These are phyloP conservation scores for Bambusicola thoracicus DNA, from an alignment of 2,113 vertebrate species.

Conservation along the genomic window DNA sequence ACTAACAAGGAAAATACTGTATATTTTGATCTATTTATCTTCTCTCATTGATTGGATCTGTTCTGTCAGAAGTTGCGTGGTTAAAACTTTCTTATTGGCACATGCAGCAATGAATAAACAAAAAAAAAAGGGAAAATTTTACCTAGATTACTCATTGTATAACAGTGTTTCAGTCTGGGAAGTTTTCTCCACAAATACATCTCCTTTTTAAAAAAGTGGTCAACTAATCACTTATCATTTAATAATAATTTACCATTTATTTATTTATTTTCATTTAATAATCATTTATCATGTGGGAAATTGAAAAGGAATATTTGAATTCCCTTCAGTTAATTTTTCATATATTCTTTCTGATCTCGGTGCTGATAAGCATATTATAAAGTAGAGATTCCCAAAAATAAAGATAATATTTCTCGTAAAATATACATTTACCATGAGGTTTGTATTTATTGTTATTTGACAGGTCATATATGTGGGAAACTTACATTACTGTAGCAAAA, in stretches of 20 bases:
- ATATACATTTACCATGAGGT: neutral
- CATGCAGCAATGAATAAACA: neutral
- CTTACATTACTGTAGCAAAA: neutral
- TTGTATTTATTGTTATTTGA: neutral
- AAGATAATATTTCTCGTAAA: neutral
- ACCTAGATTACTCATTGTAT: neutral
- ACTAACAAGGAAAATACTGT: neutral
- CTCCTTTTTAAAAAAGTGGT: neutral
- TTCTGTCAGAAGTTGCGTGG: neutral
- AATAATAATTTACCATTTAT: no score
- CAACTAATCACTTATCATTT: no score
- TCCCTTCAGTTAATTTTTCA: neutral
- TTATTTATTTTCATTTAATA: no score
- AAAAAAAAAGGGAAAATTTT: neutral
- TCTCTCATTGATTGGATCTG: neutral
- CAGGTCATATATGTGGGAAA: neutral
- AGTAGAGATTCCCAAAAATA: neutral
- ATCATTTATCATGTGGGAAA: neutral
- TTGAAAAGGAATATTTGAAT: neutral
- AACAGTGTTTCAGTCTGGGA: neutral
- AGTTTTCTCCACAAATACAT: neutral
- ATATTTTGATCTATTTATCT: neutral
- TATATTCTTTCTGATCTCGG: neutral
- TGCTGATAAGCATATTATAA: neutral
- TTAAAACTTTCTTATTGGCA: neutral